A percentile compares a stretch with the other conserved stretches of the same genome.
Evolutionary conservation across 2,113 vertebrate species (phyloP).

Genomic region (Channa argus): DNA sequence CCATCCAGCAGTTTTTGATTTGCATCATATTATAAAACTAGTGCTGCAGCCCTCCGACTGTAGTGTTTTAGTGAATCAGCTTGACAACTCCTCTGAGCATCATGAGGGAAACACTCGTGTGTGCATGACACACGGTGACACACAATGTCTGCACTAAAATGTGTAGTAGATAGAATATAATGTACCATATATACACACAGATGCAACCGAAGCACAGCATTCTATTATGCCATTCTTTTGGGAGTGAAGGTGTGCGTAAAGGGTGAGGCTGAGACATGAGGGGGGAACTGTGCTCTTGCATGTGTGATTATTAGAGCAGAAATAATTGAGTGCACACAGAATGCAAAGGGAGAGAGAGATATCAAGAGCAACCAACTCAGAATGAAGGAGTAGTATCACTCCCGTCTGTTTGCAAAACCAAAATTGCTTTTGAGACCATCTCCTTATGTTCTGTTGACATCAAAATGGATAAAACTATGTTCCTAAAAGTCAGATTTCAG

Average conservation of each 20-base stretch:
- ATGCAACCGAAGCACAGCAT: not conserved
- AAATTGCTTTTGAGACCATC: not conserved
- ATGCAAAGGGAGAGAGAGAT: conserved; percentile 54
- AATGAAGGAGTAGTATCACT: conserved; percentile 13
- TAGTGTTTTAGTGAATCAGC: conserved; percentile 11
- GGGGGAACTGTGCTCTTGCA: conserved; percentile 36
- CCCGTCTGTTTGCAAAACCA: conserved; percentile 7
- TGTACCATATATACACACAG: not conserved
- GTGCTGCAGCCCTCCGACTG: not conserved
- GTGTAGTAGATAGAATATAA: not conserved
- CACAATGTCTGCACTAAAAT: not conserved
- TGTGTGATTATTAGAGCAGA: conserved; percentile 82
- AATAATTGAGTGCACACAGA: conserved; percentile 73
- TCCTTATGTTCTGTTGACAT: not conserved
- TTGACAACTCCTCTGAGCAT: conserved; percentile 7
- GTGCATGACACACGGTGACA: not conserved
- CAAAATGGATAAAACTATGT: conserved; percentile 1
- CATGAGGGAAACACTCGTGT: not conserved
- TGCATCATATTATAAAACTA: conserved; percentile 21
- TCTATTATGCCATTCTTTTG: not conserved
- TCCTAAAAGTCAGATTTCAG: conserved; percentile 8
- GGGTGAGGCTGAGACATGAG: conserved; percentile 35
- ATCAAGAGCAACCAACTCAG: conserved; percentile 32
- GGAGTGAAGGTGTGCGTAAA: conserved; percentile 3
- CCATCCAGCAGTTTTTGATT: conserved; percentile 17